phyloP scores from a whole-genome alignment of 2,888 invertebrate species.

The Magallana nippona region DNA sequence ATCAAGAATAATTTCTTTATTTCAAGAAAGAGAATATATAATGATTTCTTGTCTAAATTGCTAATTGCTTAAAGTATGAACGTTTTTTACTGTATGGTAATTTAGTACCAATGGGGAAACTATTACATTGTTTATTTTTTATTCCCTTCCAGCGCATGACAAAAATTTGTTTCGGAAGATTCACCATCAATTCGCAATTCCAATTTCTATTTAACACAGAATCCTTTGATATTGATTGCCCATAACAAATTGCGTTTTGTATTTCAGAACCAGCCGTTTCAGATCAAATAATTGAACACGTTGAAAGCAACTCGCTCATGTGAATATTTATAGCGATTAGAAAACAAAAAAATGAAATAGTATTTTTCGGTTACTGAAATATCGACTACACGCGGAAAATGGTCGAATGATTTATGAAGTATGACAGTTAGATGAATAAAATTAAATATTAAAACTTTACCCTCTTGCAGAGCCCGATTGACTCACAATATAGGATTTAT shows the following conservation, averaged over 20 bases:
- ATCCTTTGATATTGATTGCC: constrained; percentile 4
- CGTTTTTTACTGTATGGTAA: too few relatives aligned
- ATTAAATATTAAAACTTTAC: constrained; percentile 10
- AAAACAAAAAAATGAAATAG: neutral
- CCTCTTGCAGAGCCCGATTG: neutral
- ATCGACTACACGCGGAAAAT: neutral
- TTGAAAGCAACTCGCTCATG: constrained; percentile 24
- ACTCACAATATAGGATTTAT: too few relatives aligned
- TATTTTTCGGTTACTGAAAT: neutral
- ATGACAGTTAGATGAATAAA: neutral
- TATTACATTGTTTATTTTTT: too few relatives aligned
- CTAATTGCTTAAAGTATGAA: too few relatives aligned
- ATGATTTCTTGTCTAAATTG: too few relatives aligned
- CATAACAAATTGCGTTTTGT: constrained; percentile 18
- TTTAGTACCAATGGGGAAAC: too few relatives aligned
- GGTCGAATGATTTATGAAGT: neutral
- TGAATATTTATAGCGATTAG: neutral
- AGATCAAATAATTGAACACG: neutral
- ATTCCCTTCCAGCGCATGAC: too few relatives aligned
- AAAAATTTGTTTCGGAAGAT: neutral
- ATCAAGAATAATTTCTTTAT: too few relatives aligned
- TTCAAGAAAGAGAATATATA: too few relatives aligned
- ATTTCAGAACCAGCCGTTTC: neutral
- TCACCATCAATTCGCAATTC: neutral
- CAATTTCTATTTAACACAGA: constrained; percentile 10